Evolutionary conservation across 1,140 invertebrate genomes (phyloP), one percentile per base, ranked within the genome.

Genomic region (Apis laboriosa): DNA sequence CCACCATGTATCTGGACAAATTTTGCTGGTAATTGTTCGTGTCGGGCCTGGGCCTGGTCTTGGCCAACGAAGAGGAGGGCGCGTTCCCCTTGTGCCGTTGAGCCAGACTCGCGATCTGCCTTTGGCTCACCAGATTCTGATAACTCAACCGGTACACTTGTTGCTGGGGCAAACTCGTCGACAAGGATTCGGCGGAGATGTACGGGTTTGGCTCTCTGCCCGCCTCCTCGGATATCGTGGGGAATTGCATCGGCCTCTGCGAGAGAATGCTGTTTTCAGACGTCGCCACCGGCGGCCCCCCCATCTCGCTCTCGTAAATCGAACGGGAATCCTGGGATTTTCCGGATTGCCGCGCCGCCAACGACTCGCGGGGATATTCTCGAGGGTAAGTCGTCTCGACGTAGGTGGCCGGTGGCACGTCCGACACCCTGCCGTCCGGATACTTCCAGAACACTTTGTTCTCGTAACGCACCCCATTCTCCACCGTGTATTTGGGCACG

Each of bases 371-470:
- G 2, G 84, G 58, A 34, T 90, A 93, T 12, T 92, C 90, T 0
- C 34, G 34, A 1, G 90, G 74, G 56, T 92, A 92, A 15, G 90
- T 88, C 0, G 34, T 43, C 60, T 92, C 91, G 0, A 88, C 61
- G 74, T 93, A 93, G 12, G 93, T 92, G 28, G 64, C 76, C 4
- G 93, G 92, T 15, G 93, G 90, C 1, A 87, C 83, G 5, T 94
- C 89, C 9, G 92, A 93, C 19, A 94, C 85, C 49, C 90, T 90
- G 1, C 93, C 93, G 83, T 94, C 92, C 0, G 93, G 93, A 86
- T 94, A 94, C 61, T 93, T 94, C 94, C 93, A 94, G 49, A 94
- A 90, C 2, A 94, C 92, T 63, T 93, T 94, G 53, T 94, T 93
- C 79, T 94, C 93, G 67, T 94, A 94, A 34, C 84, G 90, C 0